These are phyloP conservation scores for Drosophila anomelani DNA, from an alignment of 2,888 invertebrate genomes.

Conservation along the genomic window DNA sequence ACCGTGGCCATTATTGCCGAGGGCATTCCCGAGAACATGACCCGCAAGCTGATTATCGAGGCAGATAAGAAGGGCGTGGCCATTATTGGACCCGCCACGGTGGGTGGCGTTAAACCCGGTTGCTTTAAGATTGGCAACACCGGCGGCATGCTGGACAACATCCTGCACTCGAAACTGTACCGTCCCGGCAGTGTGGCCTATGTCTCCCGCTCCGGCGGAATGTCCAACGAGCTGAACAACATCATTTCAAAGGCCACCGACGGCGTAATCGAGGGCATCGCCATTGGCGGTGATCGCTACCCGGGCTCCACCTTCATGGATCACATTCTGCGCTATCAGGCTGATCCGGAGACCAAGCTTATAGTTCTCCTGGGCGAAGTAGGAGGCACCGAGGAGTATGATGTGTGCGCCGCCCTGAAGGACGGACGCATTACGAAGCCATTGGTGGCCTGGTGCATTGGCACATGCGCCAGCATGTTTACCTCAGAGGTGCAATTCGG, in stretches of 20 bases:
- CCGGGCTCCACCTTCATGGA: conserved; percentile 99
- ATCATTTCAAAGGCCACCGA: conserved; percentile 98
- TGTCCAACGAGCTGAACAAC: conserved; percentile 99
- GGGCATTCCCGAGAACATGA: conserved; percentile 99
- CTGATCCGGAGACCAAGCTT: conserved; percentile 94
- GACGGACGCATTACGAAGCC: conserved; percentile 94
- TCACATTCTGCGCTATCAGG: conserved; percentile 94
- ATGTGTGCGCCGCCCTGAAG: conserved; percentile 95
- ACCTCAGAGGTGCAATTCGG: conserved; percentile 98
- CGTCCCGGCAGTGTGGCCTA: conserved; percentile 99
- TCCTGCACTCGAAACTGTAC: conserved; percentile 98
- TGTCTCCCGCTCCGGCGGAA: conserved; percentile 99
- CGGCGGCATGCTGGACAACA: conserved; percentile 99
- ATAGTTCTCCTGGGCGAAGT: conserved; percentile 98
- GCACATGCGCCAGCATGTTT: conserved; percentile 95
- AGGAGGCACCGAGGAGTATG: conserved; percentile 99
- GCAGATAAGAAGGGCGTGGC: conserved; percentile 93
- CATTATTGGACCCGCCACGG: conserved; percentile 97
- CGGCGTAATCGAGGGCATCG: conserved; percentile 98
- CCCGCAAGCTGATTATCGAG: conserved; percentile 94
- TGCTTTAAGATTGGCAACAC: conserved; percentile 99
- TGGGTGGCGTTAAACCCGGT: conserved; percentile 99
- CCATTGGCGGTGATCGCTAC: conserved; percentile 98
- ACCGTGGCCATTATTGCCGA: conserved; percentile 99
- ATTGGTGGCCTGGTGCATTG: conserved; percentile 99